Percentiles rank a stretch among this genome's conserved stretches.
phyloP scores from a whole-genome alignment of 2,888 invertebrate genomes.

The Hyles lineata region DNA sequence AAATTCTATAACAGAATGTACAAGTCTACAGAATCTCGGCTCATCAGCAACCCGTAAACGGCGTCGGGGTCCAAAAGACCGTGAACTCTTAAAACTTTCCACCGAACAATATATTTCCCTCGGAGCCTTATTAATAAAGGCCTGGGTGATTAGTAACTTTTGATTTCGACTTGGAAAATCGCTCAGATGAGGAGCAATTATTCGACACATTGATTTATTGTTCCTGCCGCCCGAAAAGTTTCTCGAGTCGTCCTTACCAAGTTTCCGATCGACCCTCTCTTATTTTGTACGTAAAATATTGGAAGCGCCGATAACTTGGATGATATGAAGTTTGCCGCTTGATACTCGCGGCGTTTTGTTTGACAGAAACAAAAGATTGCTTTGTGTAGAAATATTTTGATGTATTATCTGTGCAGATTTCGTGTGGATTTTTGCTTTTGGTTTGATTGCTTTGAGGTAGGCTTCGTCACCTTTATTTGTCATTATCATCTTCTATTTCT shows the following conservation, averaged over 20 bases:
- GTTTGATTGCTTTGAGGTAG: neutral
- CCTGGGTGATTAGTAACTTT: conserved; percentile 79
- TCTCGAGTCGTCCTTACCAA: conserved; percentile 38
- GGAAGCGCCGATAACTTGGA: conserved; percentile 60
- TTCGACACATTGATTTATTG: conserved; percentile 84
- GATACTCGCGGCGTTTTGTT: conserved; percentile 50
- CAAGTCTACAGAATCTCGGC: conserved; percentile 3
- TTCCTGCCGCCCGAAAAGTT: conserved; percentile 56
- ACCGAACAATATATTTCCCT: conserved; percentile 35
- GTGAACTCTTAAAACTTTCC: conserved; percentile 39
- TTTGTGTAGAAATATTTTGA: conserved; percentile 25
- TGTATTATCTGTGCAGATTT: neutral
- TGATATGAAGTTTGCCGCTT: conserved; percentile 62
- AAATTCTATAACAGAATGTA: conserved; percentile 3
- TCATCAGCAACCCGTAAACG: conserved; percentile 29
- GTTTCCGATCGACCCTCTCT: conserved; percentile 33
- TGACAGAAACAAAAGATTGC: conserved; percentile 22
- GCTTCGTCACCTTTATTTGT: neutral
- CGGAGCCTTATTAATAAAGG: conserved; percentile 73
- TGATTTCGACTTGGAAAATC: conserved; percentile 69
- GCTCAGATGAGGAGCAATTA: conserved; percentile 76
- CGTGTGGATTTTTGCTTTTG: neutral
- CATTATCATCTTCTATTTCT: too few species aligned
- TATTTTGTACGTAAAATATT: conserved; percentile 42
- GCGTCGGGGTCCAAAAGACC: conserved; percentile 34